Percentiles rank a stretch among this genome's conserved stretches.
Conservation (phyloP, 2,888 invertebrate species). For the Acanthacorydalis orientalis region DNA sequence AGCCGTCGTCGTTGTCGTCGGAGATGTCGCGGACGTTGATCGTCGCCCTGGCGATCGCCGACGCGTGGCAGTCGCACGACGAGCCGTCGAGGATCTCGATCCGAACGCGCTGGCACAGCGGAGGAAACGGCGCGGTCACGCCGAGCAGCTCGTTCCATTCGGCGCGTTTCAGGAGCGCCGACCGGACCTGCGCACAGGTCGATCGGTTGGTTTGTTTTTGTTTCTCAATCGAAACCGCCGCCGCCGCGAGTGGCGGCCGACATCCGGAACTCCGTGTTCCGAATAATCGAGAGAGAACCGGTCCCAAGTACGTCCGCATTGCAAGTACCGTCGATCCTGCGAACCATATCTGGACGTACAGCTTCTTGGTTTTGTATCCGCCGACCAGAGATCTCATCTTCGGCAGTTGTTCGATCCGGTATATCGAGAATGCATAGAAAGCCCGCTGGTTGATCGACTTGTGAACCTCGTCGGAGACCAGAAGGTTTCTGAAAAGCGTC, state of each 20-base stretch:
- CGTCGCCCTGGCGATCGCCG: constrained; percentile 22
- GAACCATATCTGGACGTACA: too few species aligned
- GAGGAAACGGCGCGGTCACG: constrained; percentile 69
- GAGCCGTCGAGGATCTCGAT: constrained; percentile 39
- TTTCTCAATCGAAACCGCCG: too few species aligned
- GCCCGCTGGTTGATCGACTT: constrained; percentile 3
- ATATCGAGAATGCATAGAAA: too few species aligned
- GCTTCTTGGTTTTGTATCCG: too few species aligned
- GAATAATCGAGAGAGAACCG: too few species aligned
- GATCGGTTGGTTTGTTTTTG: constrained; percentile 9
- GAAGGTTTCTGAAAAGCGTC: too few species aligned
- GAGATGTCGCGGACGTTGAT: constrained; percentile 39
- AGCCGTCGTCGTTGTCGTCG: constrained; percentile 42
- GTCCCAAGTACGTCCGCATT: too few species aligned
- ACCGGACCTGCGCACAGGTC: constrained; percentile 15
- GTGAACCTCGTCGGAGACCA: neutral
- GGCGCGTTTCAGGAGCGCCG: constrained; percentile 19
- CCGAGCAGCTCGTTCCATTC: constrained; percentile 61
- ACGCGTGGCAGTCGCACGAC: constrained; percentile 30
- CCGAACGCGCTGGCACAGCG: constrained; percentile 53
- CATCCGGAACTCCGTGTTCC: too few species aligned
- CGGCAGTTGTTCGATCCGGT: too few species aligned
- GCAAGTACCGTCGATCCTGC: too few species aligned
- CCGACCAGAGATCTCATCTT: too few species aligned
- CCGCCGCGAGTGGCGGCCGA: too few species aligned